Base-by-base conservation (phyloP, 1,140 invertebrate genomes). In the Calephelis nemesis region DNA sequence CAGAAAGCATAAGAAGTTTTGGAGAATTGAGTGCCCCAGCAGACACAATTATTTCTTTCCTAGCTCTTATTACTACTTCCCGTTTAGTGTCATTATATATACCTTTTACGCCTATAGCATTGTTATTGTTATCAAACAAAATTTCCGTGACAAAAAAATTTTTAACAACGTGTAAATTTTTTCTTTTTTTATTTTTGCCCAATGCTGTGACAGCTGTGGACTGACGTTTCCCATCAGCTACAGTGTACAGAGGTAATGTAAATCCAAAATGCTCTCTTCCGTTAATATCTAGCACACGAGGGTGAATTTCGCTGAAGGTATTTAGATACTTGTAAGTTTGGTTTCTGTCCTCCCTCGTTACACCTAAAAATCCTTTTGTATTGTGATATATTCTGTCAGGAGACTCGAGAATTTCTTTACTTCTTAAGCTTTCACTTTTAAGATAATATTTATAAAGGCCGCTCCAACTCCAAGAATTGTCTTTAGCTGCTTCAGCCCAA, bases 111-210 rank as follows among this genome's bases (percentile, higher is more conserved):
- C 92, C 92, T 7, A 85, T 82, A 0, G 92, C 88, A 10, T 88
- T 95, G 0, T 77, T 79, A 0, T 94, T 93, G 4, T 68, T 63
- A 77, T 96, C 93, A 11, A 96, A 95, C 0, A 96, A 82, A 3
- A 97, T 86, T 79, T 78, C 75, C 0, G 71, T 77, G 1, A 65
- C 80, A 30, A 78, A 47, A 2, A 76, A 70, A 49, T 77, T 75
- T 64, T 77, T 83, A 13, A 77, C 15, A 0, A 85, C 68, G 10
- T 70, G 54, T n/a, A 95, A 78, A 77, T 95, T 95, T 9, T 73
- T 68, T 40, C 94, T 82, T 49, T 92, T 82, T 52, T 92, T 81
- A 5, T 85, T 88, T 54, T 93, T 92, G 47, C 83, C 76, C 7
- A 95, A 74, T 76, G 93, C 95, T 4, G 92, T 93, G 69, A 89